These are phyloP conservation scores for Thysanoteuthis rhombus DNA, from an alignment of 2,888 invertebrate species.

Conservation along the genomic window DNA sequence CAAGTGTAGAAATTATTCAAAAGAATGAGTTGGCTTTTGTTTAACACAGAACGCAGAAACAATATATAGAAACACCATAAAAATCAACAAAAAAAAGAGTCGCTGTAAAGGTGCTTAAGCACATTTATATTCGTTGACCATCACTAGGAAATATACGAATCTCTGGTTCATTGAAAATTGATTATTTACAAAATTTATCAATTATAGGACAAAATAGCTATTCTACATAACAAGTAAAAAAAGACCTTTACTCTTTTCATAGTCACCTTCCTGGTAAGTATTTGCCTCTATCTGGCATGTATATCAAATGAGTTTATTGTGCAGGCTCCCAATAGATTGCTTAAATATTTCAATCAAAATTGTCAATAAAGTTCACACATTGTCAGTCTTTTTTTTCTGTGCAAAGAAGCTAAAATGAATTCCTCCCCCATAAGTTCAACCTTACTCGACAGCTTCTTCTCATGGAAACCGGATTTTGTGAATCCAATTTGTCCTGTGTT, in stretches of 20 bases:
- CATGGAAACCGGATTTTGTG: background rate
- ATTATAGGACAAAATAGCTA: background rate
- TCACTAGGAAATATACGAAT: background rate
- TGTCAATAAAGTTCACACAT: constrained; percentile 12
- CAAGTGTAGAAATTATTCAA: too few relatives aligned
- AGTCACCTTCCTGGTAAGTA: background rate
- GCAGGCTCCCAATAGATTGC: background rate
- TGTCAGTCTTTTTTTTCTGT: background rate
- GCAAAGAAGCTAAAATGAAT: background rate
- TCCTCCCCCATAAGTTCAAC: background rate
- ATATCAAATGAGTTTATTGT: constrained; percentile 12
- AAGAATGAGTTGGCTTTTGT: too few relatives aligned
- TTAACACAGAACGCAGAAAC: too few relatives aligned
- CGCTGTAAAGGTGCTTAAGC: background rate
- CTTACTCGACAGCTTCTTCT: background rate
- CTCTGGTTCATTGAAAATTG: background rate
- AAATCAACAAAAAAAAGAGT: background rate
- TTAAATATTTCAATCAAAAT: background rate
- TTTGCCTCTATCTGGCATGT: background rate
- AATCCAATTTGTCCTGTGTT: background rate
- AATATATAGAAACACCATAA: background rate
- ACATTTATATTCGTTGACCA: background rate
- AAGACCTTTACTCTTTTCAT: background rate
- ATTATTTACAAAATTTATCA: background rate
- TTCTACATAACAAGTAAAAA: background rate